Evolutionary conservation across 2,113 vertebrate genomes (phyloP).

Genomic region (Excalfactoria chinensis): DNA sequence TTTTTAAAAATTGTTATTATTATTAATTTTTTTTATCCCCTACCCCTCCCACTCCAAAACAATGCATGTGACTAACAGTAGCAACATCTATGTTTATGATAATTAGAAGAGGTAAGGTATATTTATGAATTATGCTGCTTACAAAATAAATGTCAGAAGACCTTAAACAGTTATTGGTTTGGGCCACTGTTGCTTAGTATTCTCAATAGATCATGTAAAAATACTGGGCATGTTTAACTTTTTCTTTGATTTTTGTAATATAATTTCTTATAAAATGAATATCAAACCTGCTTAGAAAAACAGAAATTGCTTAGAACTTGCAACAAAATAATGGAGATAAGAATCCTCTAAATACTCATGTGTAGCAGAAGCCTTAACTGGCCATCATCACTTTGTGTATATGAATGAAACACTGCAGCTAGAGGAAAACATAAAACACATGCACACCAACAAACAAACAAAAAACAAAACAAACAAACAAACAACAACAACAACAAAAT

Average conservation of each 20-base stretch:
- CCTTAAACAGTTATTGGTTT: not conserved
- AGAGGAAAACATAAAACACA: not conserved
- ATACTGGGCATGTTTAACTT: not conserved
- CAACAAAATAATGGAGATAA: not conserved
- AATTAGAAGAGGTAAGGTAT: not conserved
- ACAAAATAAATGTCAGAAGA: not conserved
- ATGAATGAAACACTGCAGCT: not conserved
- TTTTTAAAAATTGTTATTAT: not conserved
- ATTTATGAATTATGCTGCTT: not conserved
- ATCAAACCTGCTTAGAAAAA: not conserved
- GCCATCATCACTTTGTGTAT: not conserved
- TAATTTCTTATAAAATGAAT: not conserved
- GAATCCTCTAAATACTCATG: not conserved
- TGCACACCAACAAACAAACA: not conserved
- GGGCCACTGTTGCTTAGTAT: not conserved
- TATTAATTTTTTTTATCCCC: no score
- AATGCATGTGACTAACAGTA: not conserved
- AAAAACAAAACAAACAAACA: not conserved
- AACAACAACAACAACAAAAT: no score
- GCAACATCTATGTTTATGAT: not conserved
- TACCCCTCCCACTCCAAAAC: not conserved
- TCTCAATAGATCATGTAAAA: not conserved
- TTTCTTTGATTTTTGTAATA: not conserved
- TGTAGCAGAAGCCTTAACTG: not conserved
- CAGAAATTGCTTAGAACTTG: not conserved